Percentiles rank a stretch among this genome's conserved stretches.
These are phyloP conservation scores for Sphinx pinastri DNA, from an alignment of 2,888 invertebrate species.

Conservation along the genomic window DNA sequence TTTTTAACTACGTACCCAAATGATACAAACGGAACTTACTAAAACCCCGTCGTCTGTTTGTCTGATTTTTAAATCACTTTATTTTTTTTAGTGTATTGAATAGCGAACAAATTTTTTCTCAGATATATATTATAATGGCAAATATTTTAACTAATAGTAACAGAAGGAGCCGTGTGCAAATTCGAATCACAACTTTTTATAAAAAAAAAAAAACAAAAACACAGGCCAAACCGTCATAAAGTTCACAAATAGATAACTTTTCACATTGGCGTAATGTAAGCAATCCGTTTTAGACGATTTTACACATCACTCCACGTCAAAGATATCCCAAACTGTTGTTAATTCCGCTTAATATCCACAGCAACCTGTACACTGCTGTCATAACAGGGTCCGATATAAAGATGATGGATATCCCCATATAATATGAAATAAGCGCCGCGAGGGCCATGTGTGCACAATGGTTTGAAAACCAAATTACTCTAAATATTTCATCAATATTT, in stretches of 20 bases:
- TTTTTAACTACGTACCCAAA: too few relatives aligned
- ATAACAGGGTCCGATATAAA: constrained; percentile 72
- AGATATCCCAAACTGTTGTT: constrained; percentile 77
- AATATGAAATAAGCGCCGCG: constrained; percentile 62
- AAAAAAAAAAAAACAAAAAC: not conserved
- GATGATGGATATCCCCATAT: constrained; percentile 78
- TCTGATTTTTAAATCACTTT: too few relatives aligned
- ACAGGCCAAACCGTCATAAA: not conserved
- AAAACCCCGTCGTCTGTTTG: too few relatives aligned
- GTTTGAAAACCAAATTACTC: constrained; percentile 38
- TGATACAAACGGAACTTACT: too few relatives aligned
- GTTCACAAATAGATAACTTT: not conserved
- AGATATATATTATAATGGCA: not conserved
- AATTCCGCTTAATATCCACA: constrained; percentile 78
- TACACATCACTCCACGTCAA: constrained; percentile 71
- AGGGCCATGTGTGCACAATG: constrained; percentile 45
- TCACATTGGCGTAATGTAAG: not conserved
- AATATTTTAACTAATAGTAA: not conserved
- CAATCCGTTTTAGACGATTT: constrained; percentile 51
- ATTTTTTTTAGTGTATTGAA: too few relatives aligned
- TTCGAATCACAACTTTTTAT: not conserved
- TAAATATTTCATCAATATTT: constrained; percentile 37
- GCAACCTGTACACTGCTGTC: constrained; percentile 75
- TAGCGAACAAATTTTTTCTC: too few relatives aligned
- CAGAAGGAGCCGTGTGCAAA: not conserved